A percentile compares a stretch with the other conserved stretches of the same genome.
Conservation (phyloP, 2,113 vertebrate genomes). For the Erythrolamprus reginae region DNA sequence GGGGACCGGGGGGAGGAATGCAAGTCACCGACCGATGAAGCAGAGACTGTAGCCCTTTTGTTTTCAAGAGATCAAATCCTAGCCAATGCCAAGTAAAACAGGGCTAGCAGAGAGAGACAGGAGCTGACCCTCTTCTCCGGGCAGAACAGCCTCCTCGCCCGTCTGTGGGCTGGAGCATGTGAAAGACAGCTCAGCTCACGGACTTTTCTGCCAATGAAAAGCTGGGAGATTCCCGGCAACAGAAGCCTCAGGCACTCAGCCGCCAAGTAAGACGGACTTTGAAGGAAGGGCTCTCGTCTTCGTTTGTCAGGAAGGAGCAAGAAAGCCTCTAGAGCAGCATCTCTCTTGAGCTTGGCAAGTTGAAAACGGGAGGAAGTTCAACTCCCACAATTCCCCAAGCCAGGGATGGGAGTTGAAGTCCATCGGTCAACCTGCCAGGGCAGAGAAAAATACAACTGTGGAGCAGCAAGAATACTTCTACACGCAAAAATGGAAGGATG, state of each 20-base stretch:
- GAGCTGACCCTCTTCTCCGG: slow-evolving; percentile 25
- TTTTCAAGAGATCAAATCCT: slow-evolving; percentile 32
- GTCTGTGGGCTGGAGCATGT: slow-evolving; percentile 67
- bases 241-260: slow-evolving; percentile 14
- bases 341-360: neutral
- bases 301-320: neutral
- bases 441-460: neutral
- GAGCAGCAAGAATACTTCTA: neutral
- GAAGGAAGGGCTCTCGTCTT: neutral
- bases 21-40: slow-evolving; percentile 7
- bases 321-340: neutral
- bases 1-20: neutral
- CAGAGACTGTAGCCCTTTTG: slow-evolving; percentile 30
- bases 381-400: neutral
- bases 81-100: slow-evolving; percentile 34
- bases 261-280: neutral
- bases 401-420: neutral
- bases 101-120: slow-evolving; percentile 18
- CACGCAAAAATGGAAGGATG: neutral
- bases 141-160: slow-evolving; percentile 36
- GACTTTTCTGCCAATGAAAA: slow-evolving; percentile 56
- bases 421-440: neutral
- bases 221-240: slow-evolving; percentile 52
- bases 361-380: neutral
- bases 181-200: slow-evolving; percentile 70